Evolutionary conservation across 2,113 vertebrate species (phyloP).

Genomic region (Vireo altiloquus): DNA sequence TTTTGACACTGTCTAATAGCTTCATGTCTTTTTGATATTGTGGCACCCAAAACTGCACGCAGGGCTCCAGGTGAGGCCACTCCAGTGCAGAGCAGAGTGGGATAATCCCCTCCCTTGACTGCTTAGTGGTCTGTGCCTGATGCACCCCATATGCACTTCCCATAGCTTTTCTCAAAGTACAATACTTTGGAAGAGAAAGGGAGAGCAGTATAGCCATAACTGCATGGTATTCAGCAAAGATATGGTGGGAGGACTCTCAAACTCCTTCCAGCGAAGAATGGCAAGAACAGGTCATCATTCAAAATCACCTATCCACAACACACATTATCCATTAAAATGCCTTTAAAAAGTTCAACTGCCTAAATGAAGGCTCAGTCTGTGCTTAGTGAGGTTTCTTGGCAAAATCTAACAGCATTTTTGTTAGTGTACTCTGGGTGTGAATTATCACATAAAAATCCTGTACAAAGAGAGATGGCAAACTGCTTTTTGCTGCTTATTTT

Average conservation of each 20-base stretch:
- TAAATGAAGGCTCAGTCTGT: neutral
- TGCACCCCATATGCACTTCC: neutral
- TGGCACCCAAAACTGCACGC: neutral
- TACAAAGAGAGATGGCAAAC: neutral
- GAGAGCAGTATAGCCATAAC: neutral
- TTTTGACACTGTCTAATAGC: neutral
- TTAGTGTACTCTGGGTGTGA: neutral
- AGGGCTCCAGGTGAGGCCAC: rapidly evolving
- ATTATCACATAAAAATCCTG: neutral
- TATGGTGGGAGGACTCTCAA: neutral
- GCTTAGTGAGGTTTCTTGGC: neutral
- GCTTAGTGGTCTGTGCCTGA: neutral
- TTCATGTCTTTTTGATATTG: neutral
- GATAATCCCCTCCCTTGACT: neutral
- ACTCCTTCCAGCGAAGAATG: neutral
- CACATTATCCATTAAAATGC: neutral
- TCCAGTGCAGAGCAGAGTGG: rapidly evolving
- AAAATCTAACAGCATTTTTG: neutral
- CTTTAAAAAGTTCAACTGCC: neutral
- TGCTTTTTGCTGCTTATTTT: neutral
- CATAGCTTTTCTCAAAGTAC: neutral
- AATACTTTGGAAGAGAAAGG: neutral
- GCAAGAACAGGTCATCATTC: neutral
- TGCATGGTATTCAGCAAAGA: neutral
- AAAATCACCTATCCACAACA: neutral